Evolutionary conservation across 2,797 vertebrate species (phyloP).

Genomic region (Pseudomugil gertrudae): DNA sequence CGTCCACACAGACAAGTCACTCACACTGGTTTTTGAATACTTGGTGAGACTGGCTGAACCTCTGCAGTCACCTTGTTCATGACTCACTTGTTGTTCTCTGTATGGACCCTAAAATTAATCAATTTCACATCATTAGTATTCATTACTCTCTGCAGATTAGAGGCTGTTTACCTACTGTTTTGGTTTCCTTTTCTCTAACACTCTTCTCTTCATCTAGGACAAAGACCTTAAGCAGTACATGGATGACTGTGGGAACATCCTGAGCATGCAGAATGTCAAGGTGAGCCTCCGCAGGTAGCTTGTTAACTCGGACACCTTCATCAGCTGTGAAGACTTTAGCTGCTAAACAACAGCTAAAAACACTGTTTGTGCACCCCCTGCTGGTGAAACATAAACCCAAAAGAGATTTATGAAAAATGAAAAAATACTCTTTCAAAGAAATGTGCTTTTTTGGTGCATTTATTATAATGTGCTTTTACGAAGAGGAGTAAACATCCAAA

Average conservation of each 20-base stretch:
- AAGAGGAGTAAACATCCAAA: not conserved
- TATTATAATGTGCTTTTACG: not conserved
- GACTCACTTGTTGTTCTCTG: constrained; percentile 30
- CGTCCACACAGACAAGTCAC: constrained; percentile 95
- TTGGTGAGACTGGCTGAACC: constrained; percentile 83
- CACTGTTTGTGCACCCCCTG: constrained; percentile 63
- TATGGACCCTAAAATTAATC: constrained; percentile 38
- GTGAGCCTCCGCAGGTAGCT: constrained; percentile 74
- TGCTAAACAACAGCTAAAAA: constrained; percentile 14
- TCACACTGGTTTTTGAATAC: constrained; percentile 97
- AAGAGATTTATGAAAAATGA: not conserved
- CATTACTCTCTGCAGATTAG: constrained; percentile 30
- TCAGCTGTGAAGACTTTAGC: constrained; percentile 27
- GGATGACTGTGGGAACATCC: constrained; percentile 96
- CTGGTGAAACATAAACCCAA: constrained; percentile 37
- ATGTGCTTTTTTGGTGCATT: not conserved
- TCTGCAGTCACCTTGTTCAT: constrained; percentile 17
- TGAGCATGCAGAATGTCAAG: constrained; percentile 98
- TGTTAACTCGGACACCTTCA: constrained; percentile 46
- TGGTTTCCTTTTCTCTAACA: not conserved
- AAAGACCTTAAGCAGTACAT: constrained; percentile 98
- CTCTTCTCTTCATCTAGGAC: constrained; percentile 80
- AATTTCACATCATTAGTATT: constrained; percentile 50
- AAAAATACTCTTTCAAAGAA: not conserved
- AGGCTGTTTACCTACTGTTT: constrained; percentile 31